Evolutionary conservation across 1,140 invertebrate genomes (phyloP).

Genomic region (Periplaneta americana): DNA sequence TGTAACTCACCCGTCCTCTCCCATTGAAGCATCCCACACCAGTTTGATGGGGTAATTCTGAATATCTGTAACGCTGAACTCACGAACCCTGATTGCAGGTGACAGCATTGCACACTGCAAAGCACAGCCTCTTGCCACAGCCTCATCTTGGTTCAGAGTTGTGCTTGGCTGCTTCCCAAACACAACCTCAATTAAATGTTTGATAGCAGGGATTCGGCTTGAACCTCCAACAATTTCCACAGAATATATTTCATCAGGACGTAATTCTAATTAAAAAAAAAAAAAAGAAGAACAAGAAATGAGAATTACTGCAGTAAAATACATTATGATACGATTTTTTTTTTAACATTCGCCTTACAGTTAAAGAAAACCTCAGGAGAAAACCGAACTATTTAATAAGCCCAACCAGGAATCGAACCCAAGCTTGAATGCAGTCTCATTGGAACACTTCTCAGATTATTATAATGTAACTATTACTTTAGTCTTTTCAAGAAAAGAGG

Average conservation of each 20-base stretch:
- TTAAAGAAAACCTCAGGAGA: no score
- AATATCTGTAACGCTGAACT: constrained; percentile 89
- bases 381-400: no score
- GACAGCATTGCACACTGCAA: constrained; percentile 95
- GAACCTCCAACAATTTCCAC: constrained; percentile 97
- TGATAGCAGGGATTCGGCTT: constrained; percentile 88
- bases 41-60: constrained; percentile 88
- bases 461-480: no score
- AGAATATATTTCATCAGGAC: constrained; percentile 80
- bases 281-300: constrained; percentile 5
- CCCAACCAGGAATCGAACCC: no score
- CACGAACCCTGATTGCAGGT: constrained; percentile 91
- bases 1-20: constrained; percentile 51
- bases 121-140: constrained; percentile 92
- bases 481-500: no score
- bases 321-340: no score
- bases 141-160: constrained; percentile 97
- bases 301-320: no score
- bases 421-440: no score
- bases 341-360: constrained; percentile 14
- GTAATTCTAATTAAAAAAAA: constrained; percentile 54
- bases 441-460: no score
- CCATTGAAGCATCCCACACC: constrained; percentile 70
- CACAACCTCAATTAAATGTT: constrained; percentile 79
- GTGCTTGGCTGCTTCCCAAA: constrained; percentile 86